Evolutionary conservation across 2,113 vertebrate species (phyloP).

Genomic region (Chauna torquata): DNA sequence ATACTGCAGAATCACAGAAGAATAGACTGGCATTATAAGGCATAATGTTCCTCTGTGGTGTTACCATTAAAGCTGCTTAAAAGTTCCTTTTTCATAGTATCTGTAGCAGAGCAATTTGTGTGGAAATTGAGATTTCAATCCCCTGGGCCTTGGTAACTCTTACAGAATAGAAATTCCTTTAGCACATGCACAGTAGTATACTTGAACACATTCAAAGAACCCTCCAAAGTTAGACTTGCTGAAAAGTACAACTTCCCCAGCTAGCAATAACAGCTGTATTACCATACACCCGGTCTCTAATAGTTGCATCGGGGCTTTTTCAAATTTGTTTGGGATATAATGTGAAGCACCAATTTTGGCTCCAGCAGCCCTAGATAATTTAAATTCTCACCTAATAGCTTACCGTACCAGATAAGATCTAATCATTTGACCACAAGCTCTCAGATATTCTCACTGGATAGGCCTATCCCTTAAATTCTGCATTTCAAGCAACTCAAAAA

Average conservation of each 20-base stretch:
- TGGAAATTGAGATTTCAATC: constrained; percentile 3
- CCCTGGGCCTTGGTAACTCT: not conserved
- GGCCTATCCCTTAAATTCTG: not conserved
- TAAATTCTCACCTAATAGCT: not conserved
- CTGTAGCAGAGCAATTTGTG: not conserved
- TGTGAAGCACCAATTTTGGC: not conserved
- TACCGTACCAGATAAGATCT: not conserved
- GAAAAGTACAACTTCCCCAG: not conserved
- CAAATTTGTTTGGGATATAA: not conserved
- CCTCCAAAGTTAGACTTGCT: not conserved
- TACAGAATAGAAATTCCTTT: not conserved
- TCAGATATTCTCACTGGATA: not conserved
- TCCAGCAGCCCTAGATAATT: not conserved
- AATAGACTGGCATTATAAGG: not conserved
- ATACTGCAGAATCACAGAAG: not conserved
- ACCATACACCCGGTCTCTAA: not conserved
- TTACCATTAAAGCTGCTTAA: not conserved
- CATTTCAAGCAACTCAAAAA: not conserved
- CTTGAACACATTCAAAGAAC: not conserved
- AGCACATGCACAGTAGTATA: not conserved
- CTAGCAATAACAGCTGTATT: not conserved
- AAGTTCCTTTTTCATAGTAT: not conserved
- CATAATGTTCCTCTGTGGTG: not conserved
- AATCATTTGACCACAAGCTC: not conserved
- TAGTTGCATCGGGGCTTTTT: not conserved